Evolutionary conservation across 2,113 vertebrate species (phyloP).

Genomic region (Gymnarchus niloticus): DNA sequence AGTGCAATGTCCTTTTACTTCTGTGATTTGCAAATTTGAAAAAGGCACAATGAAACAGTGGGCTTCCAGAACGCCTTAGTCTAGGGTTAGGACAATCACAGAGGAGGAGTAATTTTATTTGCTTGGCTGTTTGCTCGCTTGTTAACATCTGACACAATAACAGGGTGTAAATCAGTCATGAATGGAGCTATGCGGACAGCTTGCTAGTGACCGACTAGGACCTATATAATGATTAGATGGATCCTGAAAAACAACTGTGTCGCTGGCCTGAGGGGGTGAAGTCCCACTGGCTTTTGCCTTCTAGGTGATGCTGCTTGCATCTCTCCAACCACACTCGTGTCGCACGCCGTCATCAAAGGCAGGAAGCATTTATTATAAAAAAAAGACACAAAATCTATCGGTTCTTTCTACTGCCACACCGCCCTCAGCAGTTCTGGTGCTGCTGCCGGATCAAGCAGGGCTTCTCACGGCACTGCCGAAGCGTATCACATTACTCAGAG

Average conservation of each 20-base stretch:
- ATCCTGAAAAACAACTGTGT: background rate
- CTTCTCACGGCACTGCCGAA: background rate
- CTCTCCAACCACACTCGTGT: background rate
- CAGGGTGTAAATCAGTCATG: background rate
- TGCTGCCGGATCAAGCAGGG: no score
- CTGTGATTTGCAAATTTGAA: no score
- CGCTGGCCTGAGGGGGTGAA: background rate
- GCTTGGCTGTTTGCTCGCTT: no score
- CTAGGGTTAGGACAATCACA: background rate
- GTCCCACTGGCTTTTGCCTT: background rate
- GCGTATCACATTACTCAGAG: background rate
- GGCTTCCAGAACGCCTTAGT: no score
- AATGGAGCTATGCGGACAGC: background rate
- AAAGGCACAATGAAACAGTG: no score
- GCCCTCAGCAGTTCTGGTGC: background rate
- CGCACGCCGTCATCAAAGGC: background rate
- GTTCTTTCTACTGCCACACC: background rate
- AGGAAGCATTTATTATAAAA: background rate
- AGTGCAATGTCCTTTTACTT: no score
- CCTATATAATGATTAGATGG: background rate
- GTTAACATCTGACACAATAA: background rate
- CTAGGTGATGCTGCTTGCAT: no score
- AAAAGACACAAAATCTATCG: background rate
- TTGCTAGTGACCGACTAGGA: no score
- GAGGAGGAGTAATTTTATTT: background rate